These are phyloP conservation scores for Drosophila varians DNA, from an alignment of 1,140 invertebrate species.

Conservation along the genomic window DNA sequence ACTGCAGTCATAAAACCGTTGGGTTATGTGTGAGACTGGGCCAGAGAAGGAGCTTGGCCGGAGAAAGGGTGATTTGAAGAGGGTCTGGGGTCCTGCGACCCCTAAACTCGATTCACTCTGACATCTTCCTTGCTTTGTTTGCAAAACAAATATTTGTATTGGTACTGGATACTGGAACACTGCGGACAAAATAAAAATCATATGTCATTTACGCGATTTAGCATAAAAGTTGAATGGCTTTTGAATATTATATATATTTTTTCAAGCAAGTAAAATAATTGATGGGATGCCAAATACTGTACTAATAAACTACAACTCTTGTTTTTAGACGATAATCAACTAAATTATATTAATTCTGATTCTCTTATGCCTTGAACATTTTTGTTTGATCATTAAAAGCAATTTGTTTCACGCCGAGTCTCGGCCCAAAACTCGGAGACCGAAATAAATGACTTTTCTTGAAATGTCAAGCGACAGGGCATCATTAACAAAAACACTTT, in stretches of 20 bases:
- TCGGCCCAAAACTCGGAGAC: conserved; percentile 2
- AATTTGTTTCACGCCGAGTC: neutral
- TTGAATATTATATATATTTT: neutral
- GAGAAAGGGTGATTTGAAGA: neutral
- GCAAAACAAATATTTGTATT: conserved; percentile 27
- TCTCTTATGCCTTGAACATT: neutral
- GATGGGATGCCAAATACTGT: neutral
- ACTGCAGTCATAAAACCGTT: conserved; percentile 80
- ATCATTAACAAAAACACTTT: conserved; percentile 73
- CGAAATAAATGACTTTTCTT: conserved; percentile 35
- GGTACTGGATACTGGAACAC: neutral
- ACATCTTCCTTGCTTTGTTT: conserved; percentile 18
- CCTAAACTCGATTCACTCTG: conserved; percentile 25
- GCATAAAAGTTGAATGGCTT: conserved; percentile 2
- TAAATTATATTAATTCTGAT: neutral
- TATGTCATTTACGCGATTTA: conserved; percentile 12
- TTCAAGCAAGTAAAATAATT: neutral
- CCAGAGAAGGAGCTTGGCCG: neutral
- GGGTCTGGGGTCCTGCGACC: conserved; percentile 1
- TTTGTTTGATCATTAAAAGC: neutral
- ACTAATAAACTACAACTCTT: neutral
- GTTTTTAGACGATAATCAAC: neutral
- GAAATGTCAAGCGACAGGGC: conserved; percentile 38
- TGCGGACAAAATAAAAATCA: conserved; percentile 15
- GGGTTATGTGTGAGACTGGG: conserved; percentile 36